Evolutionary conservation across 2,797 vertebrate species (phyloP).

Genomic region (Gymnothorax javanicus): DNA sequence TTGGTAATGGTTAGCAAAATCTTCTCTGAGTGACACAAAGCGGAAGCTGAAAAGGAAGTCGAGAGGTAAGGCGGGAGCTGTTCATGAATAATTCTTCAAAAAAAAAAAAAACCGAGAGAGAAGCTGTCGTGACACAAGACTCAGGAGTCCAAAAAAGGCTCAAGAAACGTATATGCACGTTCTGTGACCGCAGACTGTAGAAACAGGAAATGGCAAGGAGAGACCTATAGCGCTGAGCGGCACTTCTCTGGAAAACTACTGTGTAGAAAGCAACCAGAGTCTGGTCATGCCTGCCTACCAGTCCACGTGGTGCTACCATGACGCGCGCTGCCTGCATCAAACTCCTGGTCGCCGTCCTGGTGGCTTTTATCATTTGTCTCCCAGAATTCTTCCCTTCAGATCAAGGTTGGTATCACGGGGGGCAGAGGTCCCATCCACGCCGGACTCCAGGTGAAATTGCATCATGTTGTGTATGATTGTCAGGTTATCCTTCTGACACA

Average conservation of each 20-base stretch:
- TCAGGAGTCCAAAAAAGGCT: background rate
- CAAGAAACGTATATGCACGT: background rate
- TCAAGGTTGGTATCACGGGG: conserved; percentile 71
- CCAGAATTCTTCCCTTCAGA: conserved; percentile 82
- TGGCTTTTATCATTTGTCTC: conserved; percentile 81
- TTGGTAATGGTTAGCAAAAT: conserved; percentile 3
- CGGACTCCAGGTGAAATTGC: background rate
- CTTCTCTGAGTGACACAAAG: conserved; percentile 53
- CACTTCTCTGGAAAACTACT: background rate
- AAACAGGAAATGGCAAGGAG: background rate
- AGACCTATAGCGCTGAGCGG: background rate
- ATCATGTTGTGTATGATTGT: background rate
- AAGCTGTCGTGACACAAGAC: background rate
- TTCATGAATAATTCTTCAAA: background rate
- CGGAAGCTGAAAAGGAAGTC: conserved; percentile 73
- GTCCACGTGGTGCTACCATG: conserved; percentile 62
- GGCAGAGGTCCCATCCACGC: background rate
- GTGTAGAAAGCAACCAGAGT: conserved; percentile 40
- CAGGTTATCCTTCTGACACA: background rate
- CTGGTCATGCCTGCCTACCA: conserved; percentile 21
- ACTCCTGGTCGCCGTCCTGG: conserved; percentile 75
- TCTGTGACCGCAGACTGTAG: background rate
- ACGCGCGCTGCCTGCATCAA: conserved; percentile 71
- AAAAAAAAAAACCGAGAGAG: background rate
- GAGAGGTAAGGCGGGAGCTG: conserved; percentile 27